Evolutionary conservation across 2,888 invertebrate genomes (phyloP), one percentile per base, ranked within the genome.

Genomic region (Meta bourneti): DNA sequence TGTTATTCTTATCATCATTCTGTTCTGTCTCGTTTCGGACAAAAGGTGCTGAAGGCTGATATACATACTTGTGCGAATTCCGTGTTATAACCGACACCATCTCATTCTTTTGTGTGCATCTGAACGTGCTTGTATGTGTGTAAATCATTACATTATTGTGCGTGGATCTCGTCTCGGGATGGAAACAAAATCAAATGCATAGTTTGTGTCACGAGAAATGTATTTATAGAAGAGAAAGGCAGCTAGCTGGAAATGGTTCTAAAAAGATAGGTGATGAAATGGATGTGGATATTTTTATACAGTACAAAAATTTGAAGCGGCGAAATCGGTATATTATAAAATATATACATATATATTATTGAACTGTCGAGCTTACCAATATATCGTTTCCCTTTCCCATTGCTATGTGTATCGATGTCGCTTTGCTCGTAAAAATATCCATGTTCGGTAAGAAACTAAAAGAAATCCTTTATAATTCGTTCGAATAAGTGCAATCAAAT

Each of bases 281-380:
- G 52, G 70, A 80, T 91, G 71, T 81, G 90, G 90, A 82, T 91
- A 91, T 91, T 91, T 91, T 91, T 91, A 91, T 91, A 91, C 71
- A 75, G 81, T 86, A 82, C 54, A 82, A 86, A 20, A 61, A 81
- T 79, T 84, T 81, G 82, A 91, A 61, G 61, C 61, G 90, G 86
- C 86, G 72, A 52, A 81, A 54, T 78, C 52, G 81, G 82, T 86
- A 80, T 80, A 84, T 72, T 69, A 69, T 69, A 61, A 48, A 69
- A 19, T 52, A 70, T 78, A 70, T 78, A 78, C 48, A 70, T 78
- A 85, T 70, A 72, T 90, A 75, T 69, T 71, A 91, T 77, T 81
- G 85, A 91, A 91, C 49, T 82, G 90, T 91, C 90, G 90, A 91
- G 90, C 90, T 91, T 91, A 91, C 90, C 90, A 83, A 61, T 91